Evolutionary conservation across 2,888 invertebrate species (phyloP).

Genomic region (Archaeoteleia sp.): DNA sequence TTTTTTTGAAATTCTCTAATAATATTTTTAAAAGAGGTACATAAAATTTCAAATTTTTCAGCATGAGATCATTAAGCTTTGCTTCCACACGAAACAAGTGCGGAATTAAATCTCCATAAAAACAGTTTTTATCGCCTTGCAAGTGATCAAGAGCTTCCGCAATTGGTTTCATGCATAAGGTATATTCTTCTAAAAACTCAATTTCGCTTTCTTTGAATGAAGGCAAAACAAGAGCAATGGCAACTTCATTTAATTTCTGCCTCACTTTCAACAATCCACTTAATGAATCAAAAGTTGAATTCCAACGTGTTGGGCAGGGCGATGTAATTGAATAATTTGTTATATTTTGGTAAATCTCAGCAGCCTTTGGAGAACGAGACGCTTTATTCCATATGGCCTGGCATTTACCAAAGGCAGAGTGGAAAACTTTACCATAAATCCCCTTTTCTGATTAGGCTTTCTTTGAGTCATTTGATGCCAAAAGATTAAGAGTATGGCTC

Average conservation of each 20-base stretch:
- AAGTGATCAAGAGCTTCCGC: slow-evolving; percentile 6
- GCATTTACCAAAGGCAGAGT: slow-evolving; percentile 2
- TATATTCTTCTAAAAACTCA: slow-evolving; percentile 10
- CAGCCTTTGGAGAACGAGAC: background rate
- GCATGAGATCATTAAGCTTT: background rate
- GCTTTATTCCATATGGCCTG: slow-evolving; percentile 2
- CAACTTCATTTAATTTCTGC: background rate
- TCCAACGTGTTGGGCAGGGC: slow-evolving; percentile 4
- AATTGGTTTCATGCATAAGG: slow-evolving; percentile 1
- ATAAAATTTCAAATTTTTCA: slow-evolving; percentile 2
- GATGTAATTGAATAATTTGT: background rate
- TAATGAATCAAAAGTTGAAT: slow-evolving; percentile 5
- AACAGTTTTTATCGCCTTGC: slow-evolving; percentile 5
- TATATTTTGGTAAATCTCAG: slow-evolving; percentile 3
- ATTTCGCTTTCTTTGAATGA: slow-evolving; percentile 3
- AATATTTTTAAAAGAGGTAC: background rate
- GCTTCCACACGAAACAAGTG: background rate
- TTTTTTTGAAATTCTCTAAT: background rate
- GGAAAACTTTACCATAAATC: background rate
- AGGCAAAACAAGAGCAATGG: background rate
- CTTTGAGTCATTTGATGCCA: background rate
- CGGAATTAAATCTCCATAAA: slow-evolving; percentile 7
- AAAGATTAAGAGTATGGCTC: slow-evolving; percentile 3
- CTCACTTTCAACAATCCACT: background rate
- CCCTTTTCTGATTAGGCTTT: background rate